Evolutionary conservation across 2,113 vertebrate species (phyloP).

Genomic region (Heteronetta atricapilla): DNA sequence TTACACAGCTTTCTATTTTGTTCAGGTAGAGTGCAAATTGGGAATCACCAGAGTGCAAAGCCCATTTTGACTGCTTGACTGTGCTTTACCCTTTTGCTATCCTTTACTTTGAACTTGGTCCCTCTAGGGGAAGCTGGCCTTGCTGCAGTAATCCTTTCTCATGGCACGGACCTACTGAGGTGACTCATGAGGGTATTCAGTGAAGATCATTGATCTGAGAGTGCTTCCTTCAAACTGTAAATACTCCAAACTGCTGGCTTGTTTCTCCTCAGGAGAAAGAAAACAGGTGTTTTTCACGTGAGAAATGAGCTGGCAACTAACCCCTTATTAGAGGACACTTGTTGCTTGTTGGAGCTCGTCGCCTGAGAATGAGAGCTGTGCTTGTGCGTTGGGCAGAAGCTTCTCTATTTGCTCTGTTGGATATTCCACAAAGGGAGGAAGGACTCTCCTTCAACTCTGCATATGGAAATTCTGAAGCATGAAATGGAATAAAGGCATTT

Average conservation of each 20-base stretch:
- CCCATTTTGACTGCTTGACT: constrained; percentile 21
- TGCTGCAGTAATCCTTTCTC: neutral
- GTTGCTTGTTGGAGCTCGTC: neutral
- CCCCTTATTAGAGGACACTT: neutral
- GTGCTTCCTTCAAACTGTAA: neutral
- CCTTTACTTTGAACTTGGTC: neutral
- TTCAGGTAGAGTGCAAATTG: neutral
- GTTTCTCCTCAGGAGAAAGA: neutral
- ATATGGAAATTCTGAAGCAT: neutral
- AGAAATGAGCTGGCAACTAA: neutral
- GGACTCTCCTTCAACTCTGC: neutral
- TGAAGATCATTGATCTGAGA: neutral
- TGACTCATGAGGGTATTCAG: neutral
- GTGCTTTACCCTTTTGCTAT: neutral
- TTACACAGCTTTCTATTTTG: neutral
- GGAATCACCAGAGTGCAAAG: constrained; percentile 10
- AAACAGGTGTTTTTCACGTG: neutral
- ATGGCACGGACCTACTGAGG: neutral
- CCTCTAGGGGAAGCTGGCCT: neutral
- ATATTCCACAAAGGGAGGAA: neutral
- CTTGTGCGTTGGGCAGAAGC: neutral
- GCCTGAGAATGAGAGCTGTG: neutral
- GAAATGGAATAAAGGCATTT: neutral
- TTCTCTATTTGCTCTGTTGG: neutral
- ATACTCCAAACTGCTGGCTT: neutral